Percentiles rank a stretch among this genome's conserved stretches.
These are phyloP conservation scores for Pipa parva DNA, from an alignment of 2,113 vertebrate species.

Conservation along the genomic window DNA sequence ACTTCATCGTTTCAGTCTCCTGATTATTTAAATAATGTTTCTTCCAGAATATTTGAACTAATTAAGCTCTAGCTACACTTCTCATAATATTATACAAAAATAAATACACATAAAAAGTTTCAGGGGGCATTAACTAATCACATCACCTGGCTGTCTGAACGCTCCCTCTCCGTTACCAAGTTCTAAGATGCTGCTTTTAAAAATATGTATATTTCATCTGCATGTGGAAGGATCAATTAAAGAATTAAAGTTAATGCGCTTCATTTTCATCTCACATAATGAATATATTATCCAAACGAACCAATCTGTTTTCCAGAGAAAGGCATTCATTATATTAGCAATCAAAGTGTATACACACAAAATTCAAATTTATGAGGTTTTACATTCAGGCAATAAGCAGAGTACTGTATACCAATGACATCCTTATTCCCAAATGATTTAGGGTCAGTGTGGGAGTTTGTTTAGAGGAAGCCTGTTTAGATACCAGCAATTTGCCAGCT, in stretches of 20 bases:
- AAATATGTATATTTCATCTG: constrained; percentile 43
- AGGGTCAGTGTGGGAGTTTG: neutral
- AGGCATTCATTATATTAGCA: constrained; percentile 43
- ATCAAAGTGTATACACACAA: constrained; percentile 43
- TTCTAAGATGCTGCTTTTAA: constrained; percentile 33
- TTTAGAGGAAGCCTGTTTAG: neutral
- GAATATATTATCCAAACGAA: constrained; percentile 42
- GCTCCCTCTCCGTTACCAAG: constrained; percentile 8
- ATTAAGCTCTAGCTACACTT: constrained; percentile 27
- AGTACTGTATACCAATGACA: constrained; percentile 29
- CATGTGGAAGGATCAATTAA: constrained; percentile 41
- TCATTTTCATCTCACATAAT: constrained; percentile 44
- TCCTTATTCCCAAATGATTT: constrained; percentile 17
- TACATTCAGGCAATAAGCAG: constrained; percentile 32
- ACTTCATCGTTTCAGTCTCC: neutral
- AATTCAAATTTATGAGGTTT: constrained; percentile 51
- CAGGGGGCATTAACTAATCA: constrained; percentile 33
- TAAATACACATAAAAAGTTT: constrained; percentile 37
- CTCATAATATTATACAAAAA: constrained; percentile 40
- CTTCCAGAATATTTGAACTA: constrained; percentile 32
- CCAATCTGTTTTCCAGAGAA: constrained; percentile 43
- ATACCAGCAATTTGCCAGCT: too few relatives aligned
- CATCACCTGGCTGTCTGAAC: constrained; percentile 36
- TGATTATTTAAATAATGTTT: constrained; percentile 27
- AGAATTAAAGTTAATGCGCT: constrained; percentile 43